Base-by-base conservation (phyloP, 2,113 vertebrate species). In the Aplodontia rufa region DNA sequence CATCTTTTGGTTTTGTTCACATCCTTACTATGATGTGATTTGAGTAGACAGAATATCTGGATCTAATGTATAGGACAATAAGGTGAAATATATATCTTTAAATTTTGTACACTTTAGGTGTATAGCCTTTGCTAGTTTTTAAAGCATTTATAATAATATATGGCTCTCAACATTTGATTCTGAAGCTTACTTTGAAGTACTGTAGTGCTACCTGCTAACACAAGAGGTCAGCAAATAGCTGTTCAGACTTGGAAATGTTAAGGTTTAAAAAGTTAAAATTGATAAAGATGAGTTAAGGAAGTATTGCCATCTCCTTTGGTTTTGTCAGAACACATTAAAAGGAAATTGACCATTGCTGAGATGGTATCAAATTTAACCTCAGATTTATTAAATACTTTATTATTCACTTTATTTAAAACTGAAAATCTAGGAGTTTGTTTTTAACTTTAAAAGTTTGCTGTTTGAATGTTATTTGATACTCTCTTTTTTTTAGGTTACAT, bases 401-500 rank as follows among this genome's bases (percentile, higher is more conserved):
- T 64, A 72, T 30, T 93, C 6, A 45, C 76, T 69, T 84, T 95
- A 22, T 83, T 49, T n/a, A n/a, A n/a, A 76, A 32, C 22, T 28
- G 60, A 49, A 2, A 53, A 66, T 37, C 30, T 55, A 6, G 40
- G 37, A 68, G 69, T n/a, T 79, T 53, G 10, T 58, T 81, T 47
- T 64, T 74, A 35, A 47, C n/a, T n/a, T 79, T 72, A 78, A 74
- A 75, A 40, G 40, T 82, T 42, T 71, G 22, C 81, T 93, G 14
- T 69, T 71, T 88, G 47, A 81, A 89, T 79, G 35, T 66, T 75
- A 16, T 66, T 79, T 94, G 79, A 94, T 14, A 84, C 42, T 10
- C 45, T 97, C 97, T 4, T 95, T 96, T 93, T 93, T 92, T 19
- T 90, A 99, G 99, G 99, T 99, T 96, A 99, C 99, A 28, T 99